phyloP scores from a whole-genome alignment of 2,113 vertebrate species.

The Halcyon malimbica region DNA sequence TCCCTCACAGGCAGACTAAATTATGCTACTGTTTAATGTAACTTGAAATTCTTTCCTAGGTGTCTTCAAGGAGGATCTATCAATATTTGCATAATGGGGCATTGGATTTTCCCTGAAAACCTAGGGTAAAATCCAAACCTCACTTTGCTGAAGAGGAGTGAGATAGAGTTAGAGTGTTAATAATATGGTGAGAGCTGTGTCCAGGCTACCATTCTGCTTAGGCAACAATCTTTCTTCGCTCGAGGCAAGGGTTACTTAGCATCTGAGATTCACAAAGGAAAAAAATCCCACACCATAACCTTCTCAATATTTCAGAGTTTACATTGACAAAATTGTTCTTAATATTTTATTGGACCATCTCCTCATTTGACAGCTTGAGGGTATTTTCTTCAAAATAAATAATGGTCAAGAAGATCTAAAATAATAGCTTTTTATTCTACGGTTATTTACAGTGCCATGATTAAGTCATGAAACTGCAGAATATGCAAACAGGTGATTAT shows the following conservation, averaged over 20 bases:
- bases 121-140: not conserved
- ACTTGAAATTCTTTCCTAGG: not conserved
- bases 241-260: not conserved
- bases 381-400: conserved; percentile 51
- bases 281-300: not conserved
- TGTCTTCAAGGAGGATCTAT: not conserved
- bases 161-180: not conserved
- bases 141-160: not conserved
- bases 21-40: not conserved
- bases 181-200: not conserved
- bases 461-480: conserved; percentile 15
- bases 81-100: not conserved
- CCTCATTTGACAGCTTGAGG: not conserved
- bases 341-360: conserved; percentile 51
- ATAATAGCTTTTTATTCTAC: not conserved
- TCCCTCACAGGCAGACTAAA: not conserved
- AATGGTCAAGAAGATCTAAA: conserved; percentile 34
- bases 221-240: not conserved
- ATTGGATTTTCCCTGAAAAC: not conserved
- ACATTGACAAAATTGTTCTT: conserved; percentile 53
- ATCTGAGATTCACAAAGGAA: not conserved
- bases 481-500: conserved; percentile 3
- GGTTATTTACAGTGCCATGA: conserved; percentile 20
- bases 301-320: conserved; percentile 60
- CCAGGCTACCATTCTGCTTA: not conserved